A percentile compares a stretch with the other conserved stretches of the same genome.
Conservation (phyloP, 1,140 invertebrate species). For the Drosophila parabipectinata region DNA sequence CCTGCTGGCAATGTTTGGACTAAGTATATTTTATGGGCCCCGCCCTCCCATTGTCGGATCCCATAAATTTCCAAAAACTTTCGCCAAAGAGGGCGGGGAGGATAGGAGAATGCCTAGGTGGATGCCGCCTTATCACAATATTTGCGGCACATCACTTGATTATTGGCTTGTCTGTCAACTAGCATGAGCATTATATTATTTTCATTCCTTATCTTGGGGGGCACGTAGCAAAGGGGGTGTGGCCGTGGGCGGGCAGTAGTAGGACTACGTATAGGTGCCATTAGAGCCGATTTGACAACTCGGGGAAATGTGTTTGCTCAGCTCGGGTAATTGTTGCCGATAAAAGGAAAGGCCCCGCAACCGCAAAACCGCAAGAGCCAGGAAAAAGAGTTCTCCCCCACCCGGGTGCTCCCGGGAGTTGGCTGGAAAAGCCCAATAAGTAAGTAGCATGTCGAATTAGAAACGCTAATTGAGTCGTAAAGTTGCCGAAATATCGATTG, state of each 20-base stretch:
- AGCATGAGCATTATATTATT: conserved; percentile 51
- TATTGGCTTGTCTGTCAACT: conserved; percentile 55
- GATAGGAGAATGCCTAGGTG: background rate
- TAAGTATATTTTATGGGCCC: conserved; percentile 54
- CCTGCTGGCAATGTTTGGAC: conserved; percentile 38
- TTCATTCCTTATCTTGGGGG: conserved; percentile 56
- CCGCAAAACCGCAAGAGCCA: background rate
- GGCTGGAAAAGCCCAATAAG: conserved; percentile 12
- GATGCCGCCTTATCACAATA: conserved; percentile 59
- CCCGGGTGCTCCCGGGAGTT: background rate
- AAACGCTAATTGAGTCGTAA: conserved; percentile 66
- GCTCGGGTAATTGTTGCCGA: conserved; percentile 58
- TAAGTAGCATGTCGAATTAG: conserved; percentile 66
- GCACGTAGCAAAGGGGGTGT: conserved; percentile 1
- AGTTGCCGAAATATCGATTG: conserved; percentile 63
- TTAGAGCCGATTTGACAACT: conserved; percentile 72
- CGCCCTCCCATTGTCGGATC: conserved; percentile 42
- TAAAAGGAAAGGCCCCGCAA: conserved; percentile 28
- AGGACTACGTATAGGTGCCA: conserved; percentile 33
- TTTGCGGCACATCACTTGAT: conserved; percentile 54
- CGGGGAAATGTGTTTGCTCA: conserved; percentile 61
- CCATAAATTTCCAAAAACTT: conserved; percentile 58
- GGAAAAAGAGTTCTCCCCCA: conserved; percentile 6
- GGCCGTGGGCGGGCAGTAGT: background rate
- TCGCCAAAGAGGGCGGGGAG: background rate